These are phyloP conservation scores for Climacteris rufus DNA, from an alignment of 2,113 vertebrate genomes.

Conservation along the genomic window DNA sequence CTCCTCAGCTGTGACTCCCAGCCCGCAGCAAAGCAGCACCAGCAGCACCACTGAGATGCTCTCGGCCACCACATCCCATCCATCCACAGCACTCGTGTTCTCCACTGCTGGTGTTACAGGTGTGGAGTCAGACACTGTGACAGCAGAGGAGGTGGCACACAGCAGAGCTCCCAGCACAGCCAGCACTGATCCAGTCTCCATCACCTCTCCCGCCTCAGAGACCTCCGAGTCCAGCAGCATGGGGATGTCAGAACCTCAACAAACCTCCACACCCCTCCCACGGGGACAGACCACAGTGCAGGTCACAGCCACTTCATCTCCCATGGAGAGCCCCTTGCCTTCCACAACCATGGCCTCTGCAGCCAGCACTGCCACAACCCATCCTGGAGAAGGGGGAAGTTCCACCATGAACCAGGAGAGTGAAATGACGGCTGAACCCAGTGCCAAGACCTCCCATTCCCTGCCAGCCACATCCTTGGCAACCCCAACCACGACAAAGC, in stretches of 20 bases:
- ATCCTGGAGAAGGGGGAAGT: fast-evolving
- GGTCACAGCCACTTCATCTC: fast-evolving
- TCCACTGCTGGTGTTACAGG: neutral
- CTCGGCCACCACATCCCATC: neutral
- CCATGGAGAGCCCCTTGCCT: fast-evolving
- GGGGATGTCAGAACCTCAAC: fast-evolving
- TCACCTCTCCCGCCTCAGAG: fast-evolving
- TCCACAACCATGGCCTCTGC: fast-evolving
- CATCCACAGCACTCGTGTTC: fast-evolving
- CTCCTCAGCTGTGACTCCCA: neutral
- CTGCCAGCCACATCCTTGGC: neutral
- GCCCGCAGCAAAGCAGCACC: neutral
- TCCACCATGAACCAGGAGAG: fast-evolving
- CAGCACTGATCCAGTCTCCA: neutral
- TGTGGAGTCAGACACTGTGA: fast-evolving
- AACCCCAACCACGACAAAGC: fast-evolving
- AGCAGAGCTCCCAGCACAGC: neutral
- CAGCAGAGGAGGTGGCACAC: fast-evolving
- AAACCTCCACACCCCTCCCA: fast-evolving
- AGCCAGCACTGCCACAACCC: fast-evolving
- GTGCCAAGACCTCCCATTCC: neutral
- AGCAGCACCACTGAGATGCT: neutral
- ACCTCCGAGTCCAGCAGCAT: fast-evolving
- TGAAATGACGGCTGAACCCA: fast-evolving
- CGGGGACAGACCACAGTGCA: fast-evolving